These are phyloP conservation scores for Cryptocheilus praepositus DNA, from an alignment of 2,888 invertebrate species.

Conservation along the genomic window DNA sequence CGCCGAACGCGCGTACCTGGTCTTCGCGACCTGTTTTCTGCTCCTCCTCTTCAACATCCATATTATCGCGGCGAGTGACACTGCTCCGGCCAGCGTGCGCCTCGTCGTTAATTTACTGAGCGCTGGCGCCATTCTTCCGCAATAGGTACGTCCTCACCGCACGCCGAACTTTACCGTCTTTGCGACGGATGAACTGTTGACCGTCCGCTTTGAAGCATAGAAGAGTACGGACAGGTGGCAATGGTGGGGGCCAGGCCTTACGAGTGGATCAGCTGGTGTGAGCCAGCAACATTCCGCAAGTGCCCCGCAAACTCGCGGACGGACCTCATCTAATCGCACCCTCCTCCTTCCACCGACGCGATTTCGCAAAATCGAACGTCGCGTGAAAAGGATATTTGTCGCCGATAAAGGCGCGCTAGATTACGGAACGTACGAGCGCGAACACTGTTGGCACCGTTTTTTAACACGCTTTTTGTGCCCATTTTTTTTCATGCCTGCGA, in stretches of 20 bases:
- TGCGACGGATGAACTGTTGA: not conserved
- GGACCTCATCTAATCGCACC: too few relatives aligned
- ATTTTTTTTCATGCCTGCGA: too few relatives aligned
- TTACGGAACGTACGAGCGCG: too few relatives aligned
- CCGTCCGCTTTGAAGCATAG: conserved; percentile 4
- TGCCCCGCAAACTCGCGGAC: too few relatives aligned
- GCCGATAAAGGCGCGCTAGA: too few relatives aligned
- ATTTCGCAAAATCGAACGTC: too few relatives aligned
- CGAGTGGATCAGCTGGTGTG: conserved; percentile 1
- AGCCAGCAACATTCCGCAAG: conserved; percentile 2
- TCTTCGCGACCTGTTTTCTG: conserved; percentile 40
- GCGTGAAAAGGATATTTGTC: too few relatives aligned
- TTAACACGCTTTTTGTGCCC: too few relatives aligned
- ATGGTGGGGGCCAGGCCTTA: not conserved
- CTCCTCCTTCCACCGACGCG: too few relatives aligned
- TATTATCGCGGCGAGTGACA: conserved; percentile 77
- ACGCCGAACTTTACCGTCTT: conserved; percentile 1
- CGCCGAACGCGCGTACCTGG: conserved; percentile 26
- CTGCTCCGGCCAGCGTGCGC: conserved; percentile 81
- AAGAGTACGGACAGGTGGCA: not conserved
- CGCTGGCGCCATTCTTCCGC: conserved; percentile 81
- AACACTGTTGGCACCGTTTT: too few relatives aligned
- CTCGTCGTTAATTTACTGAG: conserved; percentile 85
- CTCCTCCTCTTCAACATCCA: conserved; percentile 64
- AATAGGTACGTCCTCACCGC: not conserved